Evolutionary conservation across 2,888 invertebrate genomes (phyloP).

Genomic region (Drosophila tripunctata): DNA sequence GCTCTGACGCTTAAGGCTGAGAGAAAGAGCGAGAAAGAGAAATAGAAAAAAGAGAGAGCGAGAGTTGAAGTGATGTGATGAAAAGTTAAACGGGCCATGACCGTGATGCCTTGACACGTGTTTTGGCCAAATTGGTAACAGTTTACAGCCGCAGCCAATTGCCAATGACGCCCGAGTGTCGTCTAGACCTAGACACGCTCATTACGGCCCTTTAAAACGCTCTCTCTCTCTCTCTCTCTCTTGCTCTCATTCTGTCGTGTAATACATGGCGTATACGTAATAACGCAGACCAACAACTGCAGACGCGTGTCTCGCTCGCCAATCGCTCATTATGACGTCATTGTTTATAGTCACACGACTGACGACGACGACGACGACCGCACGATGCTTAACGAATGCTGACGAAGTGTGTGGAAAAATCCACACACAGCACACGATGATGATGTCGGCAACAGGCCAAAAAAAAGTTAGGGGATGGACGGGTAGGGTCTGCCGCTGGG

Average conservation of each 20-base stretch:
- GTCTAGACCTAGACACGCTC: slow-evolving; percentile 55
- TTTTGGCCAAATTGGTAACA: slow-evolving; percentile 62
- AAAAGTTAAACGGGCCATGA: slow-evolving; percentile 11
- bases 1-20: slow-evolving; percentile 36
- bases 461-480: too few species aligned
- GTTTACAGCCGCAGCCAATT: slow-evolving; percentile 57
- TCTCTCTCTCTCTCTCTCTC: background rate
- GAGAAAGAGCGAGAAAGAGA: background rate
- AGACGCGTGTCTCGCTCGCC: slow-evolving; percentile 51
- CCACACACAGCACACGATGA: slow-evolving; percentile 4
- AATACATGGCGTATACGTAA: slow-evolving; percentile 69
- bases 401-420: slow-evolving; percentile 33
- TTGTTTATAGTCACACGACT: slow-evolving; percentile 57
- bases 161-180: slow-evolving; percentile 57
- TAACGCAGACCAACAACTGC: slow-evolving; percentile 37
- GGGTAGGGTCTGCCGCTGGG: background rate
- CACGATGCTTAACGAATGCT: slow-evolving; percentile 14
- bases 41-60: background rate
- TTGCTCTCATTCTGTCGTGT: background rate
- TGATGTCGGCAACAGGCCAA: slow-evolving; percentile 40
- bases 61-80: background rate
- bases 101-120: slow-evolving; percentile 33
- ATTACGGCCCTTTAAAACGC: slow-evolving; percentile 29
- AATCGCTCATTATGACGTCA: slow-evolving; percentile 66
- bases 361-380: too few species aligned